Conservation (phyloP, 2,888 invertebrate genomes). For the Euphydryas editha region DNA sequence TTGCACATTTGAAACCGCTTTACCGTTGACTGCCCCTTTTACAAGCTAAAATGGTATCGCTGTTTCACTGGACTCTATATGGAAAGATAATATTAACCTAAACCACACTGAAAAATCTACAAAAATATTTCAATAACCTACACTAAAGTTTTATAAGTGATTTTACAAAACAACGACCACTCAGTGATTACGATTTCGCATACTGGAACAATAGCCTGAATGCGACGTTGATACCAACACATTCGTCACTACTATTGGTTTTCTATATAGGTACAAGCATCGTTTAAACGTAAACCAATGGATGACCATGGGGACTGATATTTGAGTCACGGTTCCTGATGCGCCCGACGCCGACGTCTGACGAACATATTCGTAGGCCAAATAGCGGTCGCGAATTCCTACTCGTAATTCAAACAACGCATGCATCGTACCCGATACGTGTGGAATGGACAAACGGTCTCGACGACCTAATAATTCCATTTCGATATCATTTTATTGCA, state of each 20-base stretch:
- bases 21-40: slow-evolving; percentile 48
- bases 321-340: slow-evolving; percentile 74
- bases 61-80: slow-evolving; percentile 51
- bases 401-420: slow-evolving; percentile 78
- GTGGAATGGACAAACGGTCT: slow-evolving; percentile 72
- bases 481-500: slow-evolving; percentile 58
- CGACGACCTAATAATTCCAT: slow-evolving; percentile 74
- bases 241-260: slow-evolving; percentile 68
- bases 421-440: slow-evolving; percentile 66
- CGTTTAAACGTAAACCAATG: slow-evolving; percentile 50
- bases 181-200: slow-evolving; percentile 67
- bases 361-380: slow-evolving; percentile 62
- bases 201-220: slow-evolving; percentile 73
- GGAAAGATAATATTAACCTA: slow-evolving; percentile 45
- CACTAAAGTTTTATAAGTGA: background rate
- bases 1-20: slow-evolving; percentile 46
- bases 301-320: slow-evolving; percentile 69
- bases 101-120: slow-evolving; percentile 29
- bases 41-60: slow-evolving; percentile 55
- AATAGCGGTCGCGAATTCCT: slow-evolving; percentile 82
- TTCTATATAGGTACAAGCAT: slow-evolving; percentile 61
- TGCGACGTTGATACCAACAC: slow-evolving; percentile 66
- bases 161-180: slow-evolving; percentile 64
- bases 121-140: background rate
- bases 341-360: slow-evolving; percentile 49